Conservation (phyloP, 35 echinoderm and acorn worm genomes). For the Hemicentrotus pulcherrimus region DNA sequence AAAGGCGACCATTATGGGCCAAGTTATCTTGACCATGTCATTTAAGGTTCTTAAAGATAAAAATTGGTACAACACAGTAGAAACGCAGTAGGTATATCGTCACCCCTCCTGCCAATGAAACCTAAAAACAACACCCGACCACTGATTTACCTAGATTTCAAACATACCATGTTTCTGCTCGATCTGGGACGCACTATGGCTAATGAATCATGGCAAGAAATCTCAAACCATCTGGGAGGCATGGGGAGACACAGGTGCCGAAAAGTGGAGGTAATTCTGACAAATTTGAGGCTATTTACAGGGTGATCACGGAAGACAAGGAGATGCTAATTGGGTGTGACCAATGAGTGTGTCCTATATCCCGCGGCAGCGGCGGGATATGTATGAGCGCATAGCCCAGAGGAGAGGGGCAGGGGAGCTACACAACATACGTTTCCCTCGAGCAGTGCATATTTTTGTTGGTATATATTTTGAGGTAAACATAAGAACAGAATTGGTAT, state of each 20-base stretch:
- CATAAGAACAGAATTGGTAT: not conserved
- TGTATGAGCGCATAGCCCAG: no score
- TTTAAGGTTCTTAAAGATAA: not conserved
- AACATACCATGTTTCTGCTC: not conserved
- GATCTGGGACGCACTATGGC: not conserved
- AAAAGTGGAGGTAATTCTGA: not conserved
- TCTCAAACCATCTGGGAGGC: not conserved
- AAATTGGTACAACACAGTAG: not conserved
- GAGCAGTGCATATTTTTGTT: not conserved
- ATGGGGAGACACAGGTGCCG: not conserved
- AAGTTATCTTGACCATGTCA: not conserved
- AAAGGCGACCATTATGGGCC: no score
- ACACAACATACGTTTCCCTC: not conserved
- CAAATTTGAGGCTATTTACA: not conserved
- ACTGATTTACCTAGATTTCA: not conserved
- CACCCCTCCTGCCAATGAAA: not conserved
- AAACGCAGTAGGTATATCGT: not conserved
- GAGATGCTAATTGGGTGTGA: not conserved
- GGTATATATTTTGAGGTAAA: not conserved
- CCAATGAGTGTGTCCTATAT: not conserved
- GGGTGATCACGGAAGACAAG: not conserved
- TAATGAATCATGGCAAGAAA: not conserved
- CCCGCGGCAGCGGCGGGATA: no score
- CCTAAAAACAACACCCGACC: not conserved
- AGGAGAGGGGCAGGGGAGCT: no score